Conservation (phyloP, 2,113 vertebrate species). For the Oryzias curvinotus region DNA sequence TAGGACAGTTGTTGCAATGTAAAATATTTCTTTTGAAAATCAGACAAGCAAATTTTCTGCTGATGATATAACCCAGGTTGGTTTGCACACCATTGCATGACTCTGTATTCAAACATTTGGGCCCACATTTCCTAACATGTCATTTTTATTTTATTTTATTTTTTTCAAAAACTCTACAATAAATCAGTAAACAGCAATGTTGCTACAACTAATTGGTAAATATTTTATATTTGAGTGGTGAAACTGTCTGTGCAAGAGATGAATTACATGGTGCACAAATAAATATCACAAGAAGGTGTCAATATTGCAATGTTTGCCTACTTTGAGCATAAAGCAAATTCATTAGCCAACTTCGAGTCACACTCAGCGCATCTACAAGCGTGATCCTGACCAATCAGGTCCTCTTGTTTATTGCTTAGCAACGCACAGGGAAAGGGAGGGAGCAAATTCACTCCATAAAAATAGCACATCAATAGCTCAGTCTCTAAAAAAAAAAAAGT, state of each 20-base stretch:
- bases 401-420: constrained; percentile 63
- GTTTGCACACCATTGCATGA: no score
- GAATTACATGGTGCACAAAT: background rate
- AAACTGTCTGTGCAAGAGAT: background rate
- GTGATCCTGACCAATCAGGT: constrained; percentile 60
- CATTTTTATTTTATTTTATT: no score
- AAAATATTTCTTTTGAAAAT: background rate
- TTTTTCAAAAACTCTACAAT: constrained; percentile 5
- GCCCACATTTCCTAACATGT: no score
- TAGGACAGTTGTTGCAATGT: background rate
- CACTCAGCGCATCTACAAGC: constrained; percentile 57
- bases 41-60: no score
- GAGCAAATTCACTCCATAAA: constrained; percentile 78
- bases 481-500: constrained; percentile 81
- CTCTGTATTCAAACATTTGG: no score
- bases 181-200: constrained; percentile 6
- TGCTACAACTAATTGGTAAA: background rate
- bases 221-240: no score
- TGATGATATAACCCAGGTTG: constrained; percentile 8
- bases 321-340: constrained; percentile 37
- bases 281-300: background rate
- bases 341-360: constrained; percentile 52
- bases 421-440: constrained; percentile 56
- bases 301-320: constrained; percentile 8
- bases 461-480: constrained; percentile 81